These are phyloP conservation scores for Anthophora plumipes DNA, from an alignment of 2,888 invertebrate genomes.

Conservation along the genomic window DNA sequence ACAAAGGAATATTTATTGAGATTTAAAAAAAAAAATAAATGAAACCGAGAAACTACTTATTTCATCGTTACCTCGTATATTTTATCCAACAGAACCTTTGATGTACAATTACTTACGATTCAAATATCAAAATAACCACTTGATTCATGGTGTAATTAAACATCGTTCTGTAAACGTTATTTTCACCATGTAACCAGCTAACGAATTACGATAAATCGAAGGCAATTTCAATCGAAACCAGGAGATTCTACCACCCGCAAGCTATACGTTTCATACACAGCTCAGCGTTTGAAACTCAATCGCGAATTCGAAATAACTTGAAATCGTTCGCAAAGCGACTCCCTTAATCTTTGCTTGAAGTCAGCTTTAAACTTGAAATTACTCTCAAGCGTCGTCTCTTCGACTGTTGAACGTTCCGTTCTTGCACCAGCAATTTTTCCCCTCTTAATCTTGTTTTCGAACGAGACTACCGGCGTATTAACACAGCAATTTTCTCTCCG, in stretches of 20 bases:
- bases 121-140: background rate
- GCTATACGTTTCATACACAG: conserved; percentile 10
- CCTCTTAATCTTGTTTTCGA: background rate
- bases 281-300: conserved; percentile 10
- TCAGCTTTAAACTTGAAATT: conserved; percentile 35
- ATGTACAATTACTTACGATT: no score
- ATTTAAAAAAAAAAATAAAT: no score
- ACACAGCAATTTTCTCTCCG: background rate
- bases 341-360: conserved; percentile 10
- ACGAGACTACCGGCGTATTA: background rate
- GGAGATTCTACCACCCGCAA: no score
- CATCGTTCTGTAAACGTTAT: background rate
- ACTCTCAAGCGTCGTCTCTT: conserved; percentile 4
- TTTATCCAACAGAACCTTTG: no score
- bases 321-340: conserved; percentile 7
- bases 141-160: background rate
- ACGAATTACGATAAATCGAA: background rate
- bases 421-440: background rate
- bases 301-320: conserved; percentile 23
- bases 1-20: no score
- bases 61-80: no score
- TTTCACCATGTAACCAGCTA: background rate
- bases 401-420: conserved; percentile 3
- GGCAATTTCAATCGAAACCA: conserved; percentile 1
- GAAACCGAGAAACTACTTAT: no score